Conservation (phyloP, 2,888 invertebrate species). For the Andricus quercusramuli region DNA sequence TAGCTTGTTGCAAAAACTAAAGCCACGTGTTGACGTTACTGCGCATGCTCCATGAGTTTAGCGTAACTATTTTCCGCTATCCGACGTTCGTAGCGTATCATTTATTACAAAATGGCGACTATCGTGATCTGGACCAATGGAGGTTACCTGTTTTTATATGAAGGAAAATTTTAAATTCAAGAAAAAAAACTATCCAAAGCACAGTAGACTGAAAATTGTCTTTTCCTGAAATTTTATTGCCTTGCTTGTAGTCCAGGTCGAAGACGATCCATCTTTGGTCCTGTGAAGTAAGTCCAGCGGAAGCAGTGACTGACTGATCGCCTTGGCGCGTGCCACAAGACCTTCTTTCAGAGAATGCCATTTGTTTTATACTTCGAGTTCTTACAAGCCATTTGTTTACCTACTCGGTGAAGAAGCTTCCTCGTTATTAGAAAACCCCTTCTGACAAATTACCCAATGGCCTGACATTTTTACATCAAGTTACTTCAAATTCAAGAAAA, state of each 20-base stretch:
- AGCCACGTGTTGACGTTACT: too few species aligned
- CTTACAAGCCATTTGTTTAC: slow-evolving; percentile 64
- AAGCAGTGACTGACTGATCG: slow-evolving; percentile 68
- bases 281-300: slow-evolving; percentile 43
- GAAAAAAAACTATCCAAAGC: too few species aligned
- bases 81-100: too few species aligned
- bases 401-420: slow-evolving; percentile 45
- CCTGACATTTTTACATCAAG: background rate
- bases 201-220: background rate
- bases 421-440: slow-evolving; percentile 63
- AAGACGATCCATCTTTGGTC: slow-evolving; percentile 42
- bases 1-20: too few species aligned
- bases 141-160: too few species aligned
- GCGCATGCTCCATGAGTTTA: too few species aligned
- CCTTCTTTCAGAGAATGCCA: slow-evolving; percentile 65
- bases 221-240: background rate
- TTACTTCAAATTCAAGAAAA: background rate
- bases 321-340: slow-evolving; percentile 69
- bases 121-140: too few species aligned
- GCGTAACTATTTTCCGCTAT: too few species aligned
- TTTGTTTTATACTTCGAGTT: slow-evolving; percentile 70
- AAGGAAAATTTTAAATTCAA: too few species aligned
- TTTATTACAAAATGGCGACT: too few species aligned
- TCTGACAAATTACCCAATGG: slow-evolving; percentile 57
- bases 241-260: background rate